phyloP scores from a whole-genome alignment of 1,140 invertebrate genomes.

The Lucilia sericata region DNA sequence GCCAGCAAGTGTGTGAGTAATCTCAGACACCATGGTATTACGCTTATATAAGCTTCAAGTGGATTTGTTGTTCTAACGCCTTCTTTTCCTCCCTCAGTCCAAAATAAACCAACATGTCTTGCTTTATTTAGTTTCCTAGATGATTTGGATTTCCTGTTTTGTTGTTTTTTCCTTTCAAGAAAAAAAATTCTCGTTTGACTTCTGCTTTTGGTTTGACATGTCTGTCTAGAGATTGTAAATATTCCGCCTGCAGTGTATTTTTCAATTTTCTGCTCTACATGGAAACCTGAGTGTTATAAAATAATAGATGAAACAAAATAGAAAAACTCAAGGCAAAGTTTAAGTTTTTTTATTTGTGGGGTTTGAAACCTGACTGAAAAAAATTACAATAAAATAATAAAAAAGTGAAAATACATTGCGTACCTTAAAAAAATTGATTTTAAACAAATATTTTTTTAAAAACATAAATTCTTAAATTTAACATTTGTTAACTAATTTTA shows the following conservation, averaged over 20 bases:
- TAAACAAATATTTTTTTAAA: no score
- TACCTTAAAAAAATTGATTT: no score
- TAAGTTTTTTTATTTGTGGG: not conserved
- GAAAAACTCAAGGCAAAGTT: not conserved
- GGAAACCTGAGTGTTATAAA: conserved; percentile 46
- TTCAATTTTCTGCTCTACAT: conserved; percentile 49
- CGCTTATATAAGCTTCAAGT: conserved; percentile 40
- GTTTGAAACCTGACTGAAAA: not conserved
- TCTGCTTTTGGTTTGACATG: conserved; percentile 30
- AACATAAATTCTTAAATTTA: no score
- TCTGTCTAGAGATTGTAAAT: not conserved
- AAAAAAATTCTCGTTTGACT: conserved; percentile 29
- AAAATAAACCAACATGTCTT: not conserved
- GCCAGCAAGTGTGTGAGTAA: conserved; percentile 18
- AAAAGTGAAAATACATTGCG: not conserved
- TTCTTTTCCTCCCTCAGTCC: not conserved
- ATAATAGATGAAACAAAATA: conserved; percentile 23
- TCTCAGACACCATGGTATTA: not conserved
- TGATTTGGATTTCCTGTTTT: not conserved
- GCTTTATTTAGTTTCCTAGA: not conserved
- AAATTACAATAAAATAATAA: not conserved
- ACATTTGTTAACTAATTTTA: no score
- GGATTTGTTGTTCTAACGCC: conserved; percentile 12
- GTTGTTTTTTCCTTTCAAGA: not conserved
- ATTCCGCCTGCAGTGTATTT: conserved; percentile 49